Percentiles rank a stretch among this genome's conserved stretches.
These are phyloP conservation scores for Ophthalmolycus amberensis DNA, from an alignment of 2,113 vertebrate genomes.

Conservation along the genomic window DNA sequence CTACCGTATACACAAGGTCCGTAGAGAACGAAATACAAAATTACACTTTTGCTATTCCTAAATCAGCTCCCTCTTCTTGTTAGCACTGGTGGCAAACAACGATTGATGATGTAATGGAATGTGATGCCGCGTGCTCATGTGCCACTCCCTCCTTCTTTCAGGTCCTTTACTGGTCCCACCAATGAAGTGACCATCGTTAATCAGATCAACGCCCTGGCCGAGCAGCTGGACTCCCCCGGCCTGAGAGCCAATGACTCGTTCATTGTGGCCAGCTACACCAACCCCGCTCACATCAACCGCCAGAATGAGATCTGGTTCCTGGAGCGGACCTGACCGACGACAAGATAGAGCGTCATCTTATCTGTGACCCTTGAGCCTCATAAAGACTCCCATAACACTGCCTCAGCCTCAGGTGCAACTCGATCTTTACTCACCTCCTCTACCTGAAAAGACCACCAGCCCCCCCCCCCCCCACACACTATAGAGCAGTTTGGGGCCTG, in stretches of 20 bases:
- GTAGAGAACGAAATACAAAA: constrained; percentile 6
- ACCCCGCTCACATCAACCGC: constrained; percentile 86
- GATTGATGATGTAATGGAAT: background rate
- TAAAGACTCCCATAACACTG: constrained; percentile 56
- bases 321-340: constrained; percentile 77
- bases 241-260: constrained; percentile 83
- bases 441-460: constrained; percentile 50
- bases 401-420: constrained; percentile 57
- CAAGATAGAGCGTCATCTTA: background rate
- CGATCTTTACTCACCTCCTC: constrained; percentile 18
- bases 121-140: background rate
- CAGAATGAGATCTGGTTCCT: constrained; percentile 93
- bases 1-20: constrained; percentile 87
- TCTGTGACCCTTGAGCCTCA: constrained; percentile 42
- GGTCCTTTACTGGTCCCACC: constrained; percentile 86
- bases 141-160: constrained; percentile 54
- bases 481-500: constrained; percentile 9
- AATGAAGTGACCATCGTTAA: constrained; percentile 87
- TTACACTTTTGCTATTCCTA: background rate
- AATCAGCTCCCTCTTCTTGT: background rate
- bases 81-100: background rate
- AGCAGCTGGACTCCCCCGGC: constrained; percentile 82
- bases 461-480: constrained; percentile 22
- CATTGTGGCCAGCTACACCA: constrained; percentile 91
- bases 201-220: constrained; percentile 84